Evolutionary conservation across 2,888 invertebrate species (phyloP).

Genomic region (Drosophila villosipedis): DNA sequence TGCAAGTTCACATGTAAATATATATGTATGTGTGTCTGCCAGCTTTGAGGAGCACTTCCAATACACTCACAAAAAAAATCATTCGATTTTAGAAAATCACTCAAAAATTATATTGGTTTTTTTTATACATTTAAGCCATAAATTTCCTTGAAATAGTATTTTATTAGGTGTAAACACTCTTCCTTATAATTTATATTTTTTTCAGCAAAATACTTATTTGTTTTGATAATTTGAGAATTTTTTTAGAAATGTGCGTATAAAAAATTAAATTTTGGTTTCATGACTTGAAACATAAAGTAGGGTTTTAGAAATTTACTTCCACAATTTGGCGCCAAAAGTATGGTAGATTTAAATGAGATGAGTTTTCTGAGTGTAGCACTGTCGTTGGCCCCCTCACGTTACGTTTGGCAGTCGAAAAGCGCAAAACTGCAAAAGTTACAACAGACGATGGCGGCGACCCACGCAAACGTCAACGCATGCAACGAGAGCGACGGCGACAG

Average conservation of each 20-base stretch:
- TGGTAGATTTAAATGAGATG: too few species aligned
- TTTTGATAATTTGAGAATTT: neutral
- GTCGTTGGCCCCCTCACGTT: conserved; percentile 49
- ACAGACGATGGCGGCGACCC: conserved; percentile 44
- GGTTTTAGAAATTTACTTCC: neutral
- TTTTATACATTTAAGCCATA: neutral
- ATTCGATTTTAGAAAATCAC: neutral
- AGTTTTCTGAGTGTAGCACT: conserved; percentile 31
- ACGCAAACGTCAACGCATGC: conserved; percentile 47
- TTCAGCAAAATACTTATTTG: neutral
- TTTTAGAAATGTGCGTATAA: neutral
- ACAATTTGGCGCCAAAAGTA: neutral
- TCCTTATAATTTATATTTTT: neutral
- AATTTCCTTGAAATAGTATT: neutral
- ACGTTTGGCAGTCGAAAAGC: conserved; percentile 43
- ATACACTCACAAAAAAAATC: neutral
- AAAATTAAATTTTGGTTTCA: neutral
- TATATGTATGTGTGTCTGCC: neutral
- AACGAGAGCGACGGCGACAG: conserved; percentile 11
- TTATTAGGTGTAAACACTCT: neutral
- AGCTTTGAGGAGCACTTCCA: conserved; percentile 9
- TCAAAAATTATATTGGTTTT: neutral
- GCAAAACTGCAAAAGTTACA: conserved; percentile 51
- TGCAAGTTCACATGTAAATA: neutral
- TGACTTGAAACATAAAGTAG: neutral